These are phyloP conservation scores for Mizuhopecten yessoensis DNA, from an alignment of 1,140 invertebrate species.

Conservation along the genomic window DNA sequence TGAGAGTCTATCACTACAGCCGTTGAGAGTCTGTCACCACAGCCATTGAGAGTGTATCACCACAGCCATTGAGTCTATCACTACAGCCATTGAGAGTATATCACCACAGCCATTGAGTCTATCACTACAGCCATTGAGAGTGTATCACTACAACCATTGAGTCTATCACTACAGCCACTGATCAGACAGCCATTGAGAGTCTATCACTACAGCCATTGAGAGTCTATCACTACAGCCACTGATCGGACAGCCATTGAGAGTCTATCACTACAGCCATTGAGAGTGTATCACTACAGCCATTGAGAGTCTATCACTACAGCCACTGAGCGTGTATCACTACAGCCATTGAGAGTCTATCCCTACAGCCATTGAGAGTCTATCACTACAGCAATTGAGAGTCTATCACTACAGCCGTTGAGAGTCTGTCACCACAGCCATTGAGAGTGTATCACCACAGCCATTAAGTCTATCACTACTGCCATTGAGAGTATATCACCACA, in stretches of 20 bases:
- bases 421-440: too few relatives aligned
- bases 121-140: background rate
- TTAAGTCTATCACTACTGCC: too few relatives aligned
- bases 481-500: background rate
- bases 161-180: background rate
- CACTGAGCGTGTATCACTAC: too few relatives aligned
- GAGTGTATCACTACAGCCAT: too few relatives aligned
- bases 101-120: background rate
- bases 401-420: background rate
- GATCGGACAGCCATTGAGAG: too few relatives aligned
- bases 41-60: background rate
- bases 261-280: slow-evolving; percentile 1
- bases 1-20: background rate
- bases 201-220: background rate
- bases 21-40: too few relatives aligned
- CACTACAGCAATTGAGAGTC: background rate
- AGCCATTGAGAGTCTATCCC: slow-evolving; percentile 9
- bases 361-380: background rate
- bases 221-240: background rate
- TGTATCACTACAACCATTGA: background rate
- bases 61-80: background rate
- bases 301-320: background rate
- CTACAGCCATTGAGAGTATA: too few relatives aligned
- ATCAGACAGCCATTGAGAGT: too few relatives aligned
- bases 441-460: background rate